Evolutionary conservation across 2,888 invertebrate genomes (phyloP).

Genomic region (Ceramica pisi): DNA sequence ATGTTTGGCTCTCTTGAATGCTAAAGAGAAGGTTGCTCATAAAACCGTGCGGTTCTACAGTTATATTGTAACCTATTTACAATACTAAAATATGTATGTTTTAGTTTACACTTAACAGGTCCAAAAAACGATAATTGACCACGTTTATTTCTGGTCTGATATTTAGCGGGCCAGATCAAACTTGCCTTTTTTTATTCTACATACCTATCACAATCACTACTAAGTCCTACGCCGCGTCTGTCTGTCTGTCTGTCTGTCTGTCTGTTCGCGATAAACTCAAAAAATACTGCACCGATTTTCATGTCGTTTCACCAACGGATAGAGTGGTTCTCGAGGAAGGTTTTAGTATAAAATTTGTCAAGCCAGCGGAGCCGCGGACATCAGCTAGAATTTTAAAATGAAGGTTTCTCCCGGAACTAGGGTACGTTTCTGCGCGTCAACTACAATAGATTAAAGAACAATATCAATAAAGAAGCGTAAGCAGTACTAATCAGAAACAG

Average conservation of each 20-base stretch:
- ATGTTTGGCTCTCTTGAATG: conserved; percentile 16
- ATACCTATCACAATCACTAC: too few relatives aligned
- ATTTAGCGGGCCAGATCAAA: not conserved
- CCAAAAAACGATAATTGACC: conserved; percentile 25
- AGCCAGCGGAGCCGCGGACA: too few relatives aligned
- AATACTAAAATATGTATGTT: conserved; percentile 32
- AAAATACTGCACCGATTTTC: too few relatives aligned
- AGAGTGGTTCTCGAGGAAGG: too few relatives aligned
- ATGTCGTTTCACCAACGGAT: too few relatives aligned
- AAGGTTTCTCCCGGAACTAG: not conserved
- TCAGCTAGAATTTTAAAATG: not conserved
- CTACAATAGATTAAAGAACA: not conserved
- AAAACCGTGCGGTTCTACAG: conserved; percentile 35
- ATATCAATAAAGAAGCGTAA: conserved; percentile 1
- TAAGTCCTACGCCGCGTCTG: too few relatives aligned
- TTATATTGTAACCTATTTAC: conserved; percentile 52
- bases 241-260: too few relatives aligned
- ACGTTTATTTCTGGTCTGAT: not conserved
- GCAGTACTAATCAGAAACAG: conserved; percentile 14
- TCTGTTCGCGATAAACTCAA: too few relatives aligned
- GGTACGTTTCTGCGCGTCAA: not conserved
- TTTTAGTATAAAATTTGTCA: too few relatives aligned
- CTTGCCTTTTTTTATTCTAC: not conserved
- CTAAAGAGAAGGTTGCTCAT: conserved; percentile 35
- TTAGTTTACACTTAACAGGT: conserved; percentile 35